These are phyloP conservation scores for Crematogaster levior DNA, from an alignment of 2,888 invertebrate genomes.

Conservation along the genomic window DNA sequence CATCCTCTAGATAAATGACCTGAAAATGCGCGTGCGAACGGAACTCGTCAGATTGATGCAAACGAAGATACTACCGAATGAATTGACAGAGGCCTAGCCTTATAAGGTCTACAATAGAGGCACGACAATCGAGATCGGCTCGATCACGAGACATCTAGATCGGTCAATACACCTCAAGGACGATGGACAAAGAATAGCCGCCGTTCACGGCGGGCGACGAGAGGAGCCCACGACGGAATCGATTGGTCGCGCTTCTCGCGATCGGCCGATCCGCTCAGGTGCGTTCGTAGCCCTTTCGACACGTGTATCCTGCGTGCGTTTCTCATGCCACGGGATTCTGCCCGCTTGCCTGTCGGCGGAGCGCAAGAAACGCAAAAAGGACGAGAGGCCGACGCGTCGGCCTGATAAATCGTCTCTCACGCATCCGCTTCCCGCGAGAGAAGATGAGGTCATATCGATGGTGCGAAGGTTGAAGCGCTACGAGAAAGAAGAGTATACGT, in stretches of 20 bases:
- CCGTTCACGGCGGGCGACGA: slow-evolving; percentile 58
- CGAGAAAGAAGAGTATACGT: slow-evolving; percentile 51
- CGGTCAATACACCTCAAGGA: slow-evolving; percentile 61
- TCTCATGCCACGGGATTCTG: slow-evolving; percentile 58
- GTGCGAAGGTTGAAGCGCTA: slow-evolving; percentile 55
- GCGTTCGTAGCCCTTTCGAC: slow-evolving; percentile 71
- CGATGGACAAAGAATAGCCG: slow-evolving; percentile 65
- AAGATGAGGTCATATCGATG: slow-evolving; percentile 58
- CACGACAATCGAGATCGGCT: slow-evolving; percentile 50
- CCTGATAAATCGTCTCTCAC: slow-evolving; percentile 66
- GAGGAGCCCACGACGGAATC: slow-evolving; percentile 65
- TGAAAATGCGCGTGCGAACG: neutral
- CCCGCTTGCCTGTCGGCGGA: slow-evolving; percentile 57
- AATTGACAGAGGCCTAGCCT: neutral
- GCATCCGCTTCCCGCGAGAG: slow-evolving; percentile 39
- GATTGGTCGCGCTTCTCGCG: slow-evolving; percentile 71
- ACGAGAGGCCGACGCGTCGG: slow-evolving; percentile 33
- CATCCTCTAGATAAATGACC: neutral
- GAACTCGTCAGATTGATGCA: neutral
- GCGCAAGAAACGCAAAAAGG: slow-evolving; percentile 60
- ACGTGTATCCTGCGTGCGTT: slow-evolving; percentile 71
- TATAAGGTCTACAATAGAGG: neutral
- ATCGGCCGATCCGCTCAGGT: slow-evolving; percentile 72
- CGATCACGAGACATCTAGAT: slow-evolving; percentile 58
- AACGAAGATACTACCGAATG: neutral